A percentile compares a stretch with the other conserved stretches of the same genome.
Evolutionary conservation across 2,888 invertebrate species (phyloP).

Genomic region (Lacanobia wlatinum): DNA sequence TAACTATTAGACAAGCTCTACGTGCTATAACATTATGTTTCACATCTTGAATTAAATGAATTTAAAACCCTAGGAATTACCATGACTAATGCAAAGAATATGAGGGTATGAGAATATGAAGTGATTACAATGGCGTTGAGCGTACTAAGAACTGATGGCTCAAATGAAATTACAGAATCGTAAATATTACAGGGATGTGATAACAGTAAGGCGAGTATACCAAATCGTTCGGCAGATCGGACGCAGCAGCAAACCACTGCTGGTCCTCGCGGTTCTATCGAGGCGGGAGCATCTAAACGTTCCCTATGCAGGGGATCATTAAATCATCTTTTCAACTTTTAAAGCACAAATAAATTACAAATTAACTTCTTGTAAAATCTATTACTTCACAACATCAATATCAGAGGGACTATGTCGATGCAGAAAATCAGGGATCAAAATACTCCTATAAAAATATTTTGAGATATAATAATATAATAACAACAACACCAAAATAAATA

Average conservation of each 20-base stretch:
- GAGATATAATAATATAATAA: slow-evolving; percentile 77
- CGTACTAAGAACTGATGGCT: slow-evolving; percentile 72
- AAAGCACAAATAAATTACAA: slow-evolving; percentile 83
- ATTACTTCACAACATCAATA: slow-evolving; percentile 89
- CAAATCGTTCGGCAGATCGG: slow-evolving; percentile 81
- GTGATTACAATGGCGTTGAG: slow-evolving; percentile 76
- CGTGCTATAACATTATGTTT: slow-evolving; percentile 75
- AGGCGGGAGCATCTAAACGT: slow-evolving; percentile 87
- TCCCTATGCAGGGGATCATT: slow-evolving; percentile 84
- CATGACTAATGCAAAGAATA: slow-evolving; percentile 75
- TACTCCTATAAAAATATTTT: slow-evolving; percentile 85
- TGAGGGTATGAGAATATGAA: slow-evolving; percentile 74
- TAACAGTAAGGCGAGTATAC: slow-evolving; percentile 80
- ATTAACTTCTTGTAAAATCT: slow-evolving; percentile 79
- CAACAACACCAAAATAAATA: slow-evolving; percentile 89
- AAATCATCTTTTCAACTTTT: slow-evolving; percentile 76
- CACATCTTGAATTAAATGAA: slow-evolving; percentile 70
- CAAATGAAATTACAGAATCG: slow-evolving; percentile 56
- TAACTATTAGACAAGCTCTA: slow-evolving; percentile 82
- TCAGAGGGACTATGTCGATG: slow-evolving; percentile 88
- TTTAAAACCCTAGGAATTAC: slow-evolving; percentile 72
- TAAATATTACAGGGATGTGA: slow-evolving; percentile 74
- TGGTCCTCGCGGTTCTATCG: slow-evolving; percentile 85
- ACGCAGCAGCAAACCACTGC: slow-evolving; percentile 84
- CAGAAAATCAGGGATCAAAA: slow-evolving; percentile 86